Evolutionary conservation across 2,888 invertebrate species (phyloP), one percentile per base, ranked within the genome.

Genomic region (Chaitophorus viminalis): DNA sequence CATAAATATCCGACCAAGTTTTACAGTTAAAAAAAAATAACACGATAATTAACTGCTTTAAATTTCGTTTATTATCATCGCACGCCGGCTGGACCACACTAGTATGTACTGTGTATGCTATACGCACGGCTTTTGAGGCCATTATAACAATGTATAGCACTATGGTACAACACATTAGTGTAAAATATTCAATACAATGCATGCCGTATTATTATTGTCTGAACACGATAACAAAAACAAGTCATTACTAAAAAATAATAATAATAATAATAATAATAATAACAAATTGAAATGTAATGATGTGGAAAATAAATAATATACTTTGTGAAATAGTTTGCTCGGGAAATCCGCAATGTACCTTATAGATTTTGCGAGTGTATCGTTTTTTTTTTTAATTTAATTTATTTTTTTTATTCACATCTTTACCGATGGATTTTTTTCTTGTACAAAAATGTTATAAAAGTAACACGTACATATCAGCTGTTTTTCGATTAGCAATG

Each of bases 41-140:
- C 75, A 36, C n/a, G 76, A 29, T 76, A 76, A 76, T 76, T 9
- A 76, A 46, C 76, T 46, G 46, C n/a, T 29, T n/a, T 46, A 46
- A n/a, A 29, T 46, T 46, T 14, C 17, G 46, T 25, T 74, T 39
- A 74, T 25, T 74, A 74, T 74, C 39, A 74, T 36, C n/a, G n/a
- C n/a, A 60, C 60, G 25, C 68, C 29, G 68, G 68, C 29, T 11
- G 68, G 25, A 68, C 68, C n/a, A 29, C 25, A 17, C 14, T 21
- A 46, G 29, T 29, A 11, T 60, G 1, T n/a, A n/a, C n/a, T n/a
- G n/a, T 25, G 68, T 68, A 29, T 68, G 11, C 29, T 46, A 46
- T 46, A 3, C 46, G 29, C 25, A n/a, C 6, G 68, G 68, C 68
- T 68, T 68, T 68, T 68, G 25, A 68, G 29, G 25, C 68, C 68